Evolutionary conservation across 2,888 invertebrate species (phyloP).

Genomic region (Meganola albula): DNA sequence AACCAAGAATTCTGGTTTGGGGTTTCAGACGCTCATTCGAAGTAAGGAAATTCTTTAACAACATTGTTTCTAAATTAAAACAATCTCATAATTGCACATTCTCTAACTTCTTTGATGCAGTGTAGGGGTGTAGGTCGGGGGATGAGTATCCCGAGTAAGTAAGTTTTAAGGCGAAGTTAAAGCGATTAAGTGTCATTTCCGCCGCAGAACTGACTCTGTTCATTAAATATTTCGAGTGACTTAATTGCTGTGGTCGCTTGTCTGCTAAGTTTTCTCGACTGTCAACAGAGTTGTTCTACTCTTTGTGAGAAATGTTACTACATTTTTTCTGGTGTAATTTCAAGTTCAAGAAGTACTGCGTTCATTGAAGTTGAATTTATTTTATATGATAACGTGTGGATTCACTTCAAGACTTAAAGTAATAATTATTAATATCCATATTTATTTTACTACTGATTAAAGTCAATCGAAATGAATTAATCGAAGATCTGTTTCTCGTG

Average conservation of each 20-base stretch:
- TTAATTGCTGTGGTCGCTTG: slow-evolving; percentile 67
- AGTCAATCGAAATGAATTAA: too few species aligned
- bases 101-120: slow-evolving; percentile 74
- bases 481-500: too few species aligned
- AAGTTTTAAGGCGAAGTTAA: slow-evolving; percentile 73
- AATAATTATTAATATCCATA: too few species aligned
- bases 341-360: too few species aligned
- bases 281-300: slow-evolving; percentile 47
- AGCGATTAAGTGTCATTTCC: slow-evolving; percentile 76
- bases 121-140: slow-evolving; percentile 38
- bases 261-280: slow-evolving; percentile 55
- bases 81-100: slow-evolving; percentile 78
- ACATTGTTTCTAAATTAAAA: slow-evolving; percentile 78
- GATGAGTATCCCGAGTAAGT: slow-evolving; percentile 39
- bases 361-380: too few species aligned
- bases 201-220: slow-evolving; percentile 71
- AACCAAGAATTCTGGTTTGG: slow-evolving; percentile 73
- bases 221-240: slow-evolving; percentile 75
- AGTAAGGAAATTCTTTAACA: slow-evolving; percentile 71
- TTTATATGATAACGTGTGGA: too few species aligned
- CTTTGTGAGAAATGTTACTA: slow-evolving; percentile 21
- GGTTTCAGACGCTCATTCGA: slow-evolving; percentile 58
- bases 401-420: too few species aligned
- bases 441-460: too few species aligned
- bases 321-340: slow-evolving; percentile 5